phyloP scores from a whole-genome alignment of 2,888 invertebrate species.

The Campoplex nolae region DNA sequence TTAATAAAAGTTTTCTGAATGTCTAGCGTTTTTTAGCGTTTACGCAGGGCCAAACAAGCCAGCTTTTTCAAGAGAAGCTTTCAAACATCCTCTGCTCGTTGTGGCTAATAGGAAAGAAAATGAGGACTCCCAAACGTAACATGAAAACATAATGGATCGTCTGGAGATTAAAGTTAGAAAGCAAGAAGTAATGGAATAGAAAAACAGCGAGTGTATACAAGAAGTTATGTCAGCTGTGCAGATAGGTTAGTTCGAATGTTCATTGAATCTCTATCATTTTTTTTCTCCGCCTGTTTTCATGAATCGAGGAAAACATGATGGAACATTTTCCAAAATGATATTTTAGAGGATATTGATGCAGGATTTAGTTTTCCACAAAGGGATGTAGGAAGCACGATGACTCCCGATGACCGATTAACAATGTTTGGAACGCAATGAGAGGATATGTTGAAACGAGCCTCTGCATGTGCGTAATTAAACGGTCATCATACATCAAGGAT shows the following conservation, averaged over 20 bases:
- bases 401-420: conserved; percentile 38
- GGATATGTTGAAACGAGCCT: conserved; percentile 70
- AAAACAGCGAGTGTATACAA: conserved; percentile 3
- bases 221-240: background rate
- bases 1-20: conserved; percentile 55
- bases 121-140: conserved; percentile 65
- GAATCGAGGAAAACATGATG: conserved; percentile 1
- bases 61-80: conserved; percentile 56
- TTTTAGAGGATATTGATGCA: background rate
- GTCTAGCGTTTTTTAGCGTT: conserved; percentile 9
- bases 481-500: conserved; percentile 65
- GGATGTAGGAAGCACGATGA: background rate
- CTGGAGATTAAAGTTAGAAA: conserved; percentile 60
- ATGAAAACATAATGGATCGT: conserved; percentile 67
- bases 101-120: conserved; percentile 61
- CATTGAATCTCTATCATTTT: background rate
- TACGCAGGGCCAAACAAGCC: conserved; percentile 13
- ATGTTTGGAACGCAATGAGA: conserved; percentile 6
- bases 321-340: background rate
- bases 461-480: conserved; percentile 77
- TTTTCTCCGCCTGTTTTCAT: background rate
- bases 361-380: background rate
- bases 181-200: conserved; percentile 58
- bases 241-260: background rate
- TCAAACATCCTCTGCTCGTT: conserved; percentile 43